These are phyloP conservation scores for Myiagra hebetior DNA, from an alignment of 2,113 vertebrate species.

Conservation along the genomic window DNA sequence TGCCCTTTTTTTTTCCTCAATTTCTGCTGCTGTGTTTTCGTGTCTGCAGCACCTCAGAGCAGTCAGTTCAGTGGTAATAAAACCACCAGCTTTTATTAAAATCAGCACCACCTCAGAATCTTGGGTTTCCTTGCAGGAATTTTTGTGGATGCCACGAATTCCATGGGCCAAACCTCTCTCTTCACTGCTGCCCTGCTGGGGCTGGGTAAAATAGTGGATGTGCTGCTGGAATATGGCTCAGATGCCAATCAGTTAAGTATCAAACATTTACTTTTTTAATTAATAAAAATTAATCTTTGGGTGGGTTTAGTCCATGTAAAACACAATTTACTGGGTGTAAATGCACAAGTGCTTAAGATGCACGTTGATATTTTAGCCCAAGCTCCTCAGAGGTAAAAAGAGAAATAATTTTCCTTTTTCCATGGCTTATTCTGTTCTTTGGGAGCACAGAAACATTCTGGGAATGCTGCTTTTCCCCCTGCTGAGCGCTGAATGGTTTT, in stretches of 20 bases:
- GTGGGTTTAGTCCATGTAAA: fast-evolving
- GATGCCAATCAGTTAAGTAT: conserved; percentile 84
- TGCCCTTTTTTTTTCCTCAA: fast-evolving
- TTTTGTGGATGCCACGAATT: conserved; percentile 76
- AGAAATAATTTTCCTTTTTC: not conserved
- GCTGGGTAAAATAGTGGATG: conserved; percentile 70
- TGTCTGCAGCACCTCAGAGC: not conserved
- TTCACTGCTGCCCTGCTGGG: conserved; percentile 81
- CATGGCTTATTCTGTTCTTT: fast-evolving
- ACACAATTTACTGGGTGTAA: not conserved
- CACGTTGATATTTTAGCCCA: not conserved
- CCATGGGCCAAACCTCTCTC: conserved; percentile 81
- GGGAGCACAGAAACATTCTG: fast-evolving
- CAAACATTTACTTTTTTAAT: not conserved
- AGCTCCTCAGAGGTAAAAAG: not conserved
- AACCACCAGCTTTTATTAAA: too few relatives aligned
- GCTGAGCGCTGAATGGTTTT: too few relatives aligned
- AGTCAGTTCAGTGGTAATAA: too few relatives aligned
- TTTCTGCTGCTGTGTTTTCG: fast-evolving
- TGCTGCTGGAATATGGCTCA: conserved; percentile 80
- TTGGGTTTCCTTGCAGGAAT: conserved; percentile 56
- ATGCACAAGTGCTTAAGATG: not conserved
- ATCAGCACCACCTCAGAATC: fast-evolving
- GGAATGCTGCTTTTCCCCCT: not conserved
- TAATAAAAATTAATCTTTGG: not conserved